Conservation (phyloP, 2,888 invertebrate genomes). For the Dascillus cervinus region DNA sequence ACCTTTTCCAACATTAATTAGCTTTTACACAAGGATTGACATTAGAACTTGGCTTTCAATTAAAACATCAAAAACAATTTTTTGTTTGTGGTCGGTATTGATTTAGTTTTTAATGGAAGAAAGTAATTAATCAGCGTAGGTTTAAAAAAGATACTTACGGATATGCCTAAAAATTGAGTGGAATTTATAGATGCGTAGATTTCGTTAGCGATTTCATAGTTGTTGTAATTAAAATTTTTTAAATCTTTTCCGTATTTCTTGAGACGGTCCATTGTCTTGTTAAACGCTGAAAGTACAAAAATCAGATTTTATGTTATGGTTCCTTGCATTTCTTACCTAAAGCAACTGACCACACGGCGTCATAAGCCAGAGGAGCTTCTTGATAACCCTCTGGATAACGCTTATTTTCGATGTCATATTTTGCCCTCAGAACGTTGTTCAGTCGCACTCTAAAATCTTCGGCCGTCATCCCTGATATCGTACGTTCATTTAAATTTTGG, state of each 20-base stretch:
- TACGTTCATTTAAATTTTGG: constrained; percentile 81
- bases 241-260: constrained; percentile 72
- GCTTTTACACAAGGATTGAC: no score
- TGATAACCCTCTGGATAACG: constrained; percentile 90
- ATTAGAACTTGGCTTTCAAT: no score
- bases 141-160: constrained; percentile 75
- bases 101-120: no score
- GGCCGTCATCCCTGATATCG: constrained; percentile 93
- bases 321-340: constrained; percentile 59
- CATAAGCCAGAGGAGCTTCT: constrained; percentile 97
- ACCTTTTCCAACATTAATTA: no score
- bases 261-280: constrained; percentile 89
- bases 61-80: no score
- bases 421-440: constrained; percentile 70
- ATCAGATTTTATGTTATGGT: no score
- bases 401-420: constrained; percentile 79
- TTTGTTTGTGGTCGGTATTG: no score
- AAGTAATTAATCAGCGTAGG: no score
- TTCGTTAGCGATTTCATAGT: constrained; percentile 89
- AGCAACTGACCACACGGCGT: constrained; percentile 98
- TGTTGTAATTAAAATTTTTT: constrained; percentile 93
- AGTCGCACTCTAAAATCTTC: constrained; percentile 82
- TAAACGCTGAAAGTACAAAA: constrained; percentile 85
- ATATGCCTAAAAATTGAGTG: constrained; percentile 96
- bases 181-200: constrained; percentile 97